Evolutionary conservation across 1,140 invertebrate genomes (phyloP), one percentile per base, ranked within the genome.

Genomic region (Eufriesea mexicana): DNA sequence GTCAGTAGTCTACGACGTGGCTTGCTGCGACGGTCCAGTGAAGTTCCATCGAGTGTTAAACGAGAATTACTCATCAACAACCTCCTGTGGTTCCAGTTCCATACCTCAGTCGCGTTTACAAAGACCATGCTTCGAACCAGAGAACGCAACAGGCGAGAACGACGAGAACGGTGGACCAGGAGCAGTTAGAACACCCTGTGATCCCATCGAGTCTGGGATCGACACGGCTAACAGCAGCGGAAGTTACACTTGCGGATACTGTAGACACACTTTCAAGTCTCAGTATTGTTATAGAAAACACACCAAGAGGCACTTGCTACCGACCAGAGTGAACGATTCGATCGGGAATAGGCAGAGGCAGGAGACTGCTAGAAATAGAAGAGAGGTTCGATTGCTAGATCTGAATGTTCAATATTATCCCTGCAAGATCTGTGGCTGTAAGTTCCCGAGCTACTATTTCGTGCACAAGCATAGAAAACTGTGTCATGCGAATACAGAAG

Each of bases 381-480:
- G 95, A 18, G 96, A 96, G 84, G 96, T 96, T 5, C 95, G 96
- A 74, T 93, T 96, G 1, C 90, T 97, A 28, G 97, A 98, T 87
- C 95, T 98, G 91, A 97, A 98, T 88, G 96, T 98, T 0, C 97
- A 98, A 92, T 98, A 98, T 94, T 98, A 98, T 93, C 97, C 98
- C 0, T 98, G 98, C 94, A 98, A 98, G 93, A 98, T 97, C 0
- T 98, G 98, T 93, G 98, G 98, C 42, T 97, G 96, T 91, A 98
- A 98, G 94, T 98, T 98, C 91, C 98, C 98, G 0, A 98, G 97
- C 86, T 98, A 98, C 91, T 98, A 98, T 92, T 98, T 98, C 94
- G 98, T 98, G 7, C 98, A 98, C 91, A 98, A 98, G 90, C 98
- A 98, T 93, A 94, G 97, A 45, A 98, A 98, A 93, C 90, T 97